Evolutionary conservation across 2,888 invertebrate species (phyloP), one percentile per base, ranked within the genome.

Genomic region (Rhagium mordax): DNA sequence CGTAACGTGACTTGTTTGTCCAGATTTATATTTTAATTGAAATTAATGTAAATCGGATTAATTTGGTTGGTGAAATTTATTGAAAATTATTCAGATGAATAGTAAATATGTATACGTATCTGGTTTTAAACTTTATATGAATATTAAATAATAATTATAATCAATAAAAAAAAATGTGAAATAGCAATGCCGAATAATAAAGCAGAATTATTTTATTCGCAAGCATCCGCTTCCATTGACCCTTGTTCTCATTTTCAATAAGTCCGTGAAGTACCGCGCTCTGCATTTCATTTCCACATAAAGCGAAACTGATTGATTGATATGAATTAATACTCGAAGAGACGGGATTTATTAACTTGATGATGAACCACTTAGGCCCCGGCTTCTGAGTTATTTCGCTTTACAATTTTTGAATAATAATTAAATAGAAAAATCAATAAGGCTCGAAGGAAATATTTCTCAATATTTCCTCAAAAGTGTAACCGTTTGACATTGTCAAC

Each of bases 291-390:
- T 16, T 24, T 4, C n/a, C 10, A 59, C 24, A 16, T 29, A 29
- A 15, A 59, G 16, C n/a, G 5, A 16, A 61, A 20, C 21, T 47
- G 33, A 61, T 41, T 41, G 60, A 61, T 18, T 61, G 41, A 47
- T 41, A 33, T 20, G 21, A 41, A 61, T 41, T 33, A 47, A 47
- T 47, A 61, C 41, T 41, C 16, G 20, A 47, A 10, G 13, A 47
- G 60, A 61, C 60, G 47, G 60, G 33, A 21, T 27, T 59, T 59
- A 15, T 59, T 16, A 59, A n/a, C 27, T 16, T 4, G n/a, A 27
- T 59, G 3, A 20, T 20, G 51, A 51, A 51, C 51, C 51, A 51
- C 51, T 1, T 51, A 51, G n/a, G 7, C 10, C 33, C 3, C 13
- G 13, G 3, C 13, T 33, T 33, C 33, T 33, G 33, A 33, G 13